Evolutionary conservation across 2,888 invertebrate species (phyloP).

Genomic region (Galerucella pusilla): DNA sequence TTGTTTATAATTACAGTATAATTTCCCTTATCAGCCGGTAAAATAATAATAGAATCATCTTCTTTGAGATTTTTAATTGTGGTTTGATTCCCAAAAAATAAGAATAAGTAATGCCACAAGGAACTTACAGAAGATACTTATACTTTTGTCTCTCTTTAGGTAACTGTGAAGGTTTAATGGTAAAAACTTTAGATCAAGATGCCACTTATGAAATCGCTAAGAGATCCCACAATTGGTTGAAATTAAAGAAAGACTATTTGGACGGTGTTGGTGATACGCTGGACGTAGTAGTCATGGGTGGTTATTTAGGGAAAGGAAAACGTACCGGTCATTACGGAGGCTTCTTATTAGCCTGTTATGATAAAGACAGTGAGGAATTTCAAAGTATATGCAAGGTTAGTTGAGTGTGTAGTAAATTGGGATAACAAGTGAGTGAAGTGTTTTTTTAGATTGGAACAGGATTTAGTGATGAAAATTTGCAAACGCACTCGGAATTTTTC

Average conservation of each 20-base stretch:
- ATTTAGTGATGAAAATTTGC: conserved; percentile 91
- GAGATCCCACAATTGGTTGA: conserved; percentile 93
- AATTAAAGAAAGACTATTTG: conserved; percentile 97
- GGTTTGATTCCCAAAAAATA: too few species aligned
- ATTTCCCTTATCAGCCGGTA: too few species aligned
- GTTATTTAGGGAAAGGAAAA: conserved; percentile 92
- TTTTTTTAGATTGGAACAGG: conserved; percentile 84
- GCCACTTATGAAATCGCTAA: conserved; percentile 98
- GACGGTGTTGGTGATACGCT: conserved; percentile 96
- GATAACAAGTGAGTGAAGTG: conserved; percentile 14
- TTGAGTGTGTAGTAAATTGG: conserved; percentile 12
- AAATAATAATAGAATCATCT: too few species aligned
- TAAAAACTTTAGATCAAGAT: conserved; percentile 89
- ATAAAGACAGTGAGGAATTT: conserved; percentile 89
- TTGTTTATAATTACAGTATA: too few species aligned
- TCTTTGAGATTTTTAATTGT: too few species aligned
- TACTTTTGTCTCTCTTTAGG: conserved; percentile 65
- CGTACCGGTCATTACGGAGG: conserved; percentile 94
- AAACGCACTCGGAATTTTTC: conserved; percentile 79
- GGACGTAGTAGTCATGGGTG: conserved; percentile 96
- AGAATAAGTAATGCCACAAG: too few species aligned
- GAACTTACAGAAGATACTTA: background rate
- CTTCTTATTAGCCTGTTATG: conserved; percentile 94
- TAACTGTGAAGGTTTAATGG: conserved; percentile 99
- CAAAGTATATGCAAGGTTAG: conserved; percentile 90